Percentiles rank a stretch among this genome's conserved stretches.
These are phyloP conservation scores for Galaxea fascicularis DNA, from an alignment of 92 coral and sea anemone species.

Conservation along the genomic window DNA sequence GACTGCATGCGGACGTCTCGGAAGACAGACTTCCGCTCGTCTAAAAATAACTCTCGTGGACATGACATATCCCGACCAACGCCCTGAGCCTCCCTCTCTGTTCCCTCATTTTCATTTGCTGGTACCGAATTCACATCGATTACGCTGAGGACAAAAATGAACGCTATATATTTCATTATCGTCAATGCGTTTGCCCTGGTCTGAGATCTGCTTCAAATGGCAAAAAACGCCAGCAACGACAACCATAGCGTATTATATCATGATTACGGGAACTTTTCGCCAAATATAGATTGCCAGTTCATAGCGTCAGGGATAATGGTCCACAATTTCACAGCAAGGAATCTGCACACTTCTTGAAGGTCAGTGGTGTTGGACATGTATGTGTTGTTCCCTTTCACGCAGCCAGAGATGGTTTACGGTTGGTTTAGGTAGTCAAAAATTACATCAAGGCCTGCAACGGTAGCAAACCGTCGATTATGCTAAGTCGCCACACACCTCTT, in stretches of 20 bases:
- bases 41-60: no score
- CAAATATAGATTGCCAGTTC: background rate
- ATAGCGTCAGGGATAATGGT: conserved; percentile 34
- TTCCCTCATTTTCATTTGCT: no score
- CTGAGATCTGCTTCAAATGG: no score
- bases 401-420: conserved; percentile 42
- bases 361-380: conserved; percentile 22
- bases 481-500: conserved; percentile 27
- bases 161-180: background rate
- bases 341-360: conserved; percentile 32
- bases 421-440: conserved; percentile 49
- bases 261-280: conserved; percentile 10
- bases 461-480: conserved; percentile 7
- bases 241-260: conserved; percentile 31
- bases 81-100: no score
- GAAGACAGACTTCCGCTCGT: no score
- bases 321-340: background rate
- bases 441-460: no score
- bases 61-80: no score
- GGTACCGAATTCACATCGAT: conserved; percentile 53
- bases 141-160: no score
- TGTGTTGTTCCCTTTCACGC: conserved; percentile 46
- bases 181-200: background rate
- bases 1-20: no score
- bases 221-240: no score